phyloP scores from a whole-genome alignment of 1,140 invertebrate species.

The Tetramorium parvispinum region DNA sequence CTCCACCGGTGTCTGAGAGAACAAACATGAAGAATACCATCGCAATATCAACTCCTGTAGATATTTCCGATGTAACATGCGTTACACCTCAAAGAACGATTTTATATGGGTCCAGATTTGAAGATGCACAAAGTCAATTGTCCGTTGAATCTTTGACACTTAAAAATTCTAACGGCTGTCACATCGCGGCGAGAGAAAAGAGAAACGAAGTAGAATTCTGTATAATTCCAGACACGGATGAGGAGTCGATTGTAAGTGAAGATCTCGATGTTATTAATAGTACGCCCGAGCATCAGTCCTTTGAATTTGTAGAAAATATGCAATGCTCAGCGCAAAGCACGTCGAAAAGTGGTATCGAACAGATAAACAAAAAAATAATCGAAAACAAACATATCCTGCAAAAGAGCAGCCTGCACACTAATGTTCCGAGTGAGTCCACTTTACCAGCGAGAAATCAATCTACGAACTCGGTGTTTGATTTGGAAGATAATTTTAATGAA shows the following conservation, averaged over 20 bases:
- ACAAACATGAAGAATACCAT: background rate
- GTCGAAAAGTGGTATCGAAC: background rate
- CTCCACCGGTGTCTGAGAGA: background rate
- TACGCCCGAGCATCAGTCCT: background rate
- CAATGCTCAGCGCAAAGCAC: background rate
- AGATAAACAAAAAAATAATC: background rate
- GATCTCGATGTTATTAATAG: background rate
- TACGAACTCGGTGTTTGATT: too few species aligned
- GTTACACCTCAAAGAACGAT: background rate
- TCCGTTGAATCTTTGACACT: background rate
- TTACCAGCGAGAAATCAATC: background rate
- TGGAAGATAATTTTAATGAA: background rate
- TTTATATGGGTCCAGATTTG: background rate
- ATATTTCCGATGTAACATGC: background rate
- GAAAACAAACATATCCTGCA: background rate
- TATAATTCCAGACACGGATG: constrained; percentile 22
- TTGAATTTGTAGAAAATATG: background rate
- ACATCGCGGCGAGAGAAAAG: background rate
- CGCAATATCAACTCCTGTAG: background rate
- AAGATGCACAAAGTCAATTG: background rate
- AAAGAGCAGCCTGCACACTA: background rate
- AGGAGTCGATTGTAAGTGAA: background rate
- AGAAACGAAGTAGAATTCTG: too few species aligned
- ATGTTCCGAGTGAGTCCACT: background rate
- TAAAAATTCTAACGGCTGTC: too few species aligned